Conservation (phyloP, 2,797 vertebrate genomes). For the Tympanoctomys barrerae region DNA sequence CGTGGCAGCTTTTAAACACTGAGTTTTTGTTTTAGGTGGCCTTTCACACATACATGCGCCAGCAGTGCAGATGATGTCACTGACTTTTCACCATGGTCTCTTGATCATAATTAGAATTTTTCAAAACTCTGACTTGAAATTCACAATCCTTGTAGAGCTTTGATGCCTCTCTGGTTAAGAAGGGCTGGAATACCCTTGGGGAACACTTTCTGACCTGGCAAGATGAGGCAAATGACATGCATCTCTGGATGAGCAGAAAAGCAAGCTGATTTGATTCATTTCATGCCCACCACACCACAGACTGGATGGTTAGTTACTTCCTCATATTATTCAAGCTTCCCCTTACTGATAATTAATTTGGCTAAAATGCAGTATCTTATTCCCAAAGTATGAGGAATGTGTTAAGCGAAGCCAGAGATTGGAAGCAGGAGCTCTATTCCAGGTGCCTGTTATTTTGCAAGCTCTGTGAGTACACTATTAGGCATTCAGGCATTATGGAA, state of each 20-base stretch:
- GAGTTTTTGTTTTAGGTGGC: neutral
- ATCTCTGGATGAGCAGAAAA: neutral
- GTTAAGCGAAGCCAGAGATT: neutral
- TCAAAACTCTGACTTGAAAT: constrained; percentile 30
- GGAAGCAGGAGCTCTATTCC: neutral
- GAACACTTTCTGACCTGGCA: constrained; percentile 44
- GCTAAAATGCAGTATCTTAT: neutral
- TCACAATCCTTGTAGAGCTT: neutral
- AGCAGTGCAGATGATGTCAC: constrained; percentile 48
- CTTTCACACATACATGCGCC: neutral
- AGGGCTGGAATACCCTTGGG: constrained; percentile 49
- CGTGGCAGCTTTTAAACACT: neutral
- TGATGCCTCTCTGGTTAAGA: constrained; percentile 66
- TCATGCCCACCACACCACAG: neutral
- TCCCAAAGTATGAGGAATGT: neutral
- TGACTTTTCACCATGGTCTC: constrained; percentile 55
- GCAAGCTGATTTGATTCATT: constrained; percentile 41
- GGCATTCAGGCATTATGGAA: neutral
- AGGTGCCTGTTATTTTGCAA: constrained; percentile 10
- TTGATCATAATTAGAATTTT: constrained; percentile 56
- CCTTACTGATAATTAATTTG: constrained; percentile 10
- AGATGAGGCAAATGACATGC: neutral
- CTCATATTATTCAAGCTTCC: constrained; percentile 29
- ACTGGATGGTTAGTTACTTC: neutral
- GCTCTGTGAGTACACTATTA: neutral